Percentiles rank a stretch among this genome's conserved stretches.
Evolutionary conservation across 2,888 invertebrate genomes (phyloP).

Genomic region (Hecatera dysodea): DNA sequence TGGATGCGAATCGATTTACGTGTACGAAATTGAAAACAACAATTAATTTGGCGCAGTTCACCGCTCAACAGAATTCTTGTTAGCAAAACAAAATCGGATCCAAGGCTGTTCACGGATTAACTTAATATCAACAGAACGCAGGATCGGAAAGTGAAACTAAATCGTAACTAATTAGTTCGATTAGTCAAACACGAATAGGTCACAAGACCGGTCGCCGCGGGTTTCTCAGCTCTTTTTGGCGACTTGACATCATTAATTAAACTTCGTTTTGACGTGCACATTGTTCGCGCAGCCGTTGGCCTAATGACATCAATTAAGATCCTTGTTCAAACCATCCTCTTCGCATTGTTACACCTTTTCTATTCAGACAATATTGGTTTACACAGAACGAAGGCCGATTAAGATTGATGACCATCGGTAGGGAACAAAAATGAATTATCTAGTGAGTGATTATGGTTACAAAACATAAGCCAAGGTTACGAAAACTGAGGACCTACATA

Average conservation of each 20-base stretch:
- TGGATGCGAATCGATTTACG: slow-evolving; percentile 51
- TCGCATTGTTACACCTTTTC: slow-evolving; percentile 64
- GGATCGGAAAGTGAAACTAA: slow-evolving; percentile 85
- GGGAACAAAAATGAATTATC: slow-evolving; percentile 67
- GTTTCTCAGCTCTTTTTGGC: slow-evolving; percentile 80
- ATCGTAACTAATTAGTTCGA: slow-evolving; percentile 81
- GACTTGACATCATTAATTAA: slow-evolving; percentile 84
- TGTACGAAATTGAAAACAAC: slow-evolving; percentile 44
- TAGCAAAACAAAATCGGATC: slow-evolving; percentile 72
- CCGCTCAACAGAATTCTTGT: slow-evolving; percentile 56
- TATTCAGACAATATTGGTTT: slow-evolving; percentile 69
- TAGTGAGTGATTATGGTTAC: slow-evolving; percentile 73
- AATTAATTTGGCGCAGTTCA: slow-evolving; percentile 50
- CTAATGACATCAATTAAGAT: slow-evolving; percentile 84
- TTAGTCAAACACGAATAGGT: slow-evolving; percentile 81
- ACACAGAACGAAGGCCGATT: slow-evolving; percentile 63
- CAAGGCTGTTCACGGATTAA: slow-evolving; percentile 82
- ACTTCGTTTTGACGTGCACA: slow-evolving; percentile 75
- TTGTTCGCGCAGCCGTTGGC: slow-evolving; percentile 79
- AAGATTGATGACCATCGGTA: slow-evolving; percentile 65
- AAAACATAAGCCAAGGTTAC: slow-evolving; percentile 81
- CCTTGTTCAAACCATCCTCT: slow-evolving; percentile 70
- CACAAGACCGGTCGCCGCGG: slow-evolving; percentile 77
- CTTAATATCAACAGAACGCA: slow-evolving; percentile 68
- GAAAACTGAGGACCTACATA: slow-evolving; percentile 79